These are phyloP conservation scores for Varecia variegata DNA, from an alignment of 2,797 vertebrate species.

Conservation along the genomic window DNA sequence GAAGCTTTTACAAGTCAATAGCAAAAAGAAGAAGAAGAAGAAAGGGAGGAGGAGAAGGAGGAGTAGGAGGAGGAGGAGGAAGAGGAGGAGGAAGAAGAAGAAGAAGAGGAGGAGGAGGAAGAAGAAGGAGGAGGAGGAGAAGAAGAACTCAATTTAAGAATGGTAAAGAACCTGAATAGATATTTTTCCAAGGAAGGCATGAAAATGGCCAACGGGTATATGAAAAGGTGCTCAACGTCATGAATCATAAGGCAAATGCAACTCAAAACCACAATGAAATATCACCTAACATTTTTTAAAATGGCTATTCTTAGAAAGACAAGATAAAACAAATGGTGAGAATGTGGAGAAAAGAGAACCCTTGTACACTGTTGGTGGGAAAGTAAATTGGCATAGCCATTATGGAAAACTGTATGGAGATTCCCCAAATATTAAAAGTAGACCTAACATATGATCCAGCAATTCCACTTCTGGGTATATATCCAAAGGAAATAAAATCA, in stretches of 20 bases:
- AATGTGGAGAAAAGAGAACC: not conserved
- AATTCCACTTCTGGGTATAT: not conserved
- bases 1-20: not conserved
- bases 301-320: not conserved
- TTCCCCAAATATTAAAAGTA: not conserved
- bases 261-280: not conserved
- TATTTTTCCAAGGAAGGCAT: not conserved
- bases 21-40: not conserved
- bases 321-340: not conserved
- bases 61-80: rapidly evolving
- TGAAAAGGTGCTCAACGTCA: not conserved
- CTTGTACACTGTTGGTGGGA: not conserved
- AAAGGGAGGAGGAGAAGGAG: too few species aligned
- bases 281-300: not conserved
- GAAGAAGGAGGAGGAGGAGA: too few species aligned
- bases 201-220: not conserved
- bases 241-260: not conserved
- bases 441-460: not conserved
- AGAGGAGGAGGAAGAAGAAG: too few species aligned
- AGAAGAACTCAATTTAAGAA: not conserved
- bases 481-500: not conserved
- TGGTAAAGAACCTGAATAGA: not conserved
- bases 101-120: too few species aligned
- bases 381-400: not conserved
- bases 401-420: not conserved